Percentiles rank a stretch among this genome's conserved stretches.
Conservation (phyloP, 37 sponge, comb jelly and placozoan genomes). For the Axinella damicornis region DNA sequence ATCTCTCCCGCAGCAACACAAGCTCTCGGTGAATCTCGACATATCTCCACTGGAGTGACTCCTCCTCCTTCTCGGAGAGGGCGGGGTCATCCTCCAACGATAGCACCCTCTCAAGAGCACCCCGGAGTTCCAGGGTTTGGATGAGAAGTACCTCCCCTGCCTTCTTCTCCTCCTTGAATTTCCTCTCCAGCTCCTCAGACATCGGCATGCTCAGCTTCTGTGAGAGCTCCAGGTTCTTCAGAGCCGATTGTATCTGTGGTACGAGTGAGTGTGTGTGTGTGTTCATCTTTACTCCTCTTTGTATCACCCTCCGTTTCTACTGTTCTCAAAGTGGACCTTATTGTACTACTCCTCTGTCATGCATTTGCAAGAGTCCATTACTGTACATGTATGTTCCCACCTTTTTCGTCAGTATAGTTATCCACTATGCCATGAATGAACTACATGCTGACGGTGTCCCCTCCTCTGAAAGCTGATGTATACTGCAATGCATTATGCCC, state of each 20-base stretch:
- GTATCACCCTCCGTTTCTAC: too few species aligned
- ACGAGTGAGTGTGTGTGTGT: too few species aligned
- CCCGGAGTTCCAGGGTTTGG: background rate
- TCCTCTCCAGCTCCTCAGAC: background rate
- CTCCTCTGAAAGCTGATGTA: too few species aligned
- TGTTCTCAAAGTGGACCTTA: too few species aligned
- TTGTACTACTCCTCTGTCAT: too few species aligned
- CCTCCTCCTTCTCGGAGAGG: background rate
- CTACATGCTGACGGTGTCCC: too few species aligned
- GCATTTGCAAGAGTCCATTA: too few species aligned
- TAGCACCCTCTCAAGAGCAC: background rate
- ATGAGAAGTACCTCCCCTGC: background rate
- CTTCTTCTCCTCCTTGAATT: background rate
- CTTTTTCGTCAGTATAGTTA: too few species aligned
- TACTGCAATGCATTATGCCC: too few species aligned
- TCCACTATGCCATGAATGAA: too few species aligned
- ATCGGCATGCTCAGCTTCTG: background rate
- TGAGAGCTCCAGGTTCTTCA: slow-evolving; percentile 7
- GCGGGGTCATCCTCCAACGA: background rate
- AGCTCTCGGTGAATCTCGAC: background rate
- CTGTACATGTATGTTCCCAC: too few species aligned
- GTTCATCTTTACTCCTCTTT: too few species aligned
- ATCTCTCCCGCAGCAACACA: background rate
- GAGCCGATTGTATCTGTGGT: slow-evolving; percentile 1
- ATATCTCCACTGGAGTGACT: background rate